Base-by-base conservation (phyloP, 2,888 invertebrate species). In the Drosophila diplacantha region DNA sequence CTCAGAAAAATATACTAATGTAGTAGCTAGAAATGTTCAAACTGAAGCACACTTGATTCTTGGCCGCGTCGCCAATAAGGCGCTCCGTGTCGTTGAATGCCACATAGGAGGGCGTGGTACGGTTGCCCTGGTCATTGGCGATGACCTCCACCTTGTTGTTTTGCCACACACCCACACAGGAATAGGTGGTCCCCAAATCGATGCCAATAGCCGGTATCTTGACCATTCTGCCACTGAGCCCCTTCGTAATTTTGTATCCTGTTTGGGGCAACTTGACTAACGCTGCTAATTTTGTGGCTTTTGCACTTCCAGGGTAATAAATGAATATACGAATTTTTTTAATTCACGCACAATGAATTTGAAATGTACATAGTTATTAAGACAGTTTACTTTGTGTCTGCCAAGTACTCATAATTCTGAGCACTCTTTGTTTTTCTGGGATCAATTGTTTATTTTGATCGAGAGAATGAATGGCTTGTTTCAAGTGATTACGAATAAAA, bases 141-240 rank as follows among this genome's bases (percentile, higher is more conserved):
- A 96, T 95, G 85, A 94, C 94, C 86, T 94, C 94, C 66, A 94
- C 94, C 87, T 93, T 93, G 62, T 93, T 93, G 84, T 94, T 92
- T 85, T 94, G 93, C 91, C 93, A 95, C n/a, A 95, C 94, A 77
- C 94, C 95, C 46, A 95, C 94, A 85, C 94, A 94, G 34, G 95
- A 95, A 88, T 95, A 96, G 8, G 96, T 96, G 35, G 96, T 96
- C 79, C 96, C 96, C 85, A 96, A 90, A 90, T 95, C 94, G 79
- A 95, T 96, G 78, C 94, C 94, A 81, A 94, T 90, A 74, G 92
- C 92, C 72, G 91, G 90, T 76, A 88, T 85, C 83, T 90, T 87
- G n/a, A 52, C 80, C 87, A 87, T 88, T 66, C 4, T 61, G 29
- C 1, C 46, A 7, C 3, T 14, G 2, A 7, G 11, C 12, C 7